Conservation (phyloP, 2,888 invertebrate species). For the Punctoribates punctum region DNA sequence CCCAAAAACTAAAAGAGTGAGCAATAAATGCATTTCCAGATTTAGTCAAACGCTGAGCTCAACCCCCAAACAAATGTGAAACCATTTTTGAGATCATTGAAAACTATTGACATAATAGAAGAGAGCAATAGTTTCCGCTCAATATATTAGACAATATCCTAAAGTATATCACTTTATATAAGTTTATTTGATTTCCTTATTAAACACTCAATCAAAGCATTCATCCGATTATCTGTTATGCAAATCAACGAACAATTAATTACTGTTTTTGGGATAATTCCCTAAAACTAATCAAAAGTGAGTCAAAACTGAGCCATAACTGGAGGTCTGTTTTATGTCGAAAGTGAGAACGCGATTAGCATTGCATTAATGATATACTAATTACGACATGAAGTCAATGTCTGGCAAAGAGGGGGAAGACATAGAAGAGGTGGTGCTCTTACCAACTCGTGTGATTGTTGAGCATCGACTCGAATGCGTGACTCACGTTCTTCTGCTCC, state of each 20-base stretch:
- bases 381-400: neutral
- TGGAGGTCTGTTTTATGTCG: neutral
- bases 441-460: slow-evolving; percentile 87
- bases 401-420: neutral
- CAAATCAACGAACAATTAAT: neutral
- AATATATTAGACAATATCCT: neutral
- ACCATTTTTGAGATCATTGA: neutral
- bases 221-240: neutral
- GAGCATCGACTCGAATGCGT: slow-evolving; percentile 90
- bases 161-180: neutral
- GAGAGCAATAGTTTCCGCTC: neutral
- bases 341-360: slow-evolving; percentile 4
- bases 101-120: neutral
- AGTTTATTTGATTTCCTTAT: neutral
- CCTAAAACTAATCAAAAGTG: neutral
- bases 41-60: neutral
- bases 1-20: neutral
- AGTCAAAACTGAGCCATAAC: neutral
- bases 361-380: too few species aligned
- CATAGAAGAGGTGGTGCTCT: slow-evolving; percentile 45
- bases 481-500: slow-evolving; percentile 80
- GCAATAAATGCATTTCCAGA: neutral
- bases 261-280: too few species aligned
- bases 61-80: neutral
- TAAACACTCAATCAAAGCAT: neutral